Conservation (phyloP, 2,888 invertebrate species). For the Polyommatus icarus region DNA sequence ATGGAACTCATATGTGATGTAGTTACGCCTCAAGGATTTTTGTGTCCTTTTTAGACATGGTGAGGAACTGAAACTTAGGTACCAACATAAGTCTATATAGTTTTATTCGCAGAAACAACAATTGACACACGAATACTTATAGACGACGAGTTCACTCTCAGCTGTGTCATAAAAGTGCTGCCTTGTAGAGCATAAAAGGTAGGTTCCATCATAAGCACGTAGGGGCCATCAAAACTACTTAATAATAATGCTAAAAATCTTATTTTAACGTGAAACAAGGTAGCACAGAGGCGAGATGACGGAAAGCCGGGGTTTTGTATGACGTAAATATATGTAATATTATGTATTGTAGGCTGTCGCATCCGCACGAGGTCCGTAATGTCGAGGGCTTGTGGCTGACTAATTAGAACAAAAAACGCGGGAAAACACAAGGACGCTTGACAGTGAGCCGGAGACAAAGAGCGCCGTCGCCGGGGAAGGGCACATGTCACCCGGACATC, state of each 20-base stretch:
- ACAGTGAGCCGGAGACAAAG: constrained; percentile 79
- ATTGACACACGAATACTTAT: background rate
- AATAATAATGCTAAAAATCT: background rate
- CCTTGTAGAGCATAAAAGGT: background rate
- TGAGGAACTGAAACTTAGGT: no score
- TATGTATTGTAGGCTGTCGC: constrained; percentile 37
- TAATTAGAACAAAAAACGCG: constrained; percentile 81
- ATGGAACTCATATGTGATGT: background rate
- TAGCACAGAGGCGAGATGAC: background rate
- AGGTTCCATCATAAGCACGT: background rate
- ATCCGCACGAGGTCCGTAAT: constrained; percentile 52
- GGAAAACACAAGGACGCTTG: constrained; percentile 78
- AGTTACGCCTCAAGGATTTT: no score
- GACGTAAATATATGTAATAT: constrained; percentile 25
- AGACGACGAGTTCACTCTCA: background rate
- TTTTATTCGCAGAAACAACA: background rate
- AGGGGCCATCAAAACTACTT: background rate
- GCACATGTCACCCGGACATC: constrained; percentile 49
- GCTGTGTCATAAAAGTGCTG: background rate
- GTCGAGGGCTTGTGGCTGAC: constrained; percentile 68
- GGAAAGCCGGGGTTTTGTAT: background rate
- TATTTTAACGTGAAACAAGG: background rate
- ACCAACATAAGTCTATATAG: no score
- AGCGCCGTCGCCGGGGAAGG: constrained; percentile 63
- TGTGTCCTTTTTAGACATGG: no score